Base-by-base conservation (phyloP, 2,888 invertebrate genomes). In the Cryptocephalus moraei region DNA sequence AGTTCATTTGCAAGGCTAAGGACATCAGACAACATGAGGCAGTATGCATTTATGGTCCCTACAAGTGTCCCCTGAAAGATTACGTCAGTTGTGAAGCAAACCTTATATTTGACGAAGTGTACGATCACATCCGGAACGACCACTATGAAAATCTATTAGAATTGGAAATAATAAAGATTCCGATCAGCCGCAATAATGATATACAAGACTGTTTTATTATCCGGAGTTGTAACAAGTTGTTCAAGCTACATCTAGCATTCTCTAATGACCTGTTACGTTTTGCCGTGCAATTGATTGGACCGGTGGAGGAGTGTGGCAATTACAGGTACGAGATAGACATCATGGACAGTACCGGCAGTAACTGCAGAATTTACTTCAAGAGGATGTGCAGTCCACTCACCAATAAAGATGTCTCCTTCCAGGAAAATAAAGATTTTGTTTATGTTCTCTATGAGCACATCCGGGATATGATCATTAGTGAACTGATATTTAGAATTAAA, bases 41-140 rank as follows among this genome's bases (percentile, higher is more conserved):
- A 8, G 47, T 49, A 34, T 62, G 62, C 43, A 38, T 46, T 6
- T 56, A 49, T 43, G 54, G 58, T 4, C 45, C 56, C 1, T 54
- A 54, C 10, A 33, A 47, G 6, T 62, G 62, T 47, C 61, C 61
- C 32, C 39, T 62, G 9, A 41, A 49, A 33, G 60, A 60, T 8
- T 57, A 56, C 41, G 48, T 51, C 32, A 33, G 46, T 8, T 61
- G 61, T 41, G 11, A 41, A 3, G 43, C 32, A 1, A 8, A 44
- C 6, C 44, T 56, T n/a, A 41, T 38, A 8, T 42, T 49, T 14
- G 41, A 45, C 1, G 49, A 58, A 13, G 44, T 60, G 10, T 51
- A 4, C 77, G 75, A 60, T 77, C 75, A 39, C 80, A 80, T 63
- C 77, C 77, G 83, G 74, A 31, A 57, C 49, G 40, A 50, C 2